phyloP scores from a whole-genome alignment of 2,113 vertebrate species.

The Poecilia latipinna region DNA sequence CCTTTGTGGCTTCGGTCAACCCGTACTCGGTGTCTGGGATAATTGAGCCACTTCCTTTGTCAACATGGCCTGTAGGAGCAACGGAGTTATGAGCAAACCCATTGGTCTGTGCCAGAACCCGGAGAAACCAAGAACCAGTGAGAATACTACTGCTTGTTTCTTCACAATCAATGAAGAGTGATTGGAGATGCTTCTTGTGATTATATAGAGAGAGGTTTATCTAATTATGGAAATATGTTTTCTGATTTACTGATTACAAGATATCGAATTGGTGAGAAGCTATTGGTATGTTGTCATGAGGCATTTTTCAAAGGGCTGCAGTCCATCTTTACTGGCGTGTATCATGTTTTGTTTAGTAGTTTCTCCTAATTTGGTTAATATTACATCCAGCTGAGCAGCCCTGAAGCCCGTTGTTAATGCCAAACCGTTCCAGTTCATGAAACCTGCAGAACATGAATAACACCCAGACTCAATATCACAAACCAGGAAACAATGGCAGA shows the following conservation, averaged over 20 bases:
- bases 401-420: constrained; percentile 50
- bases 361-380: constrained; percentile 1
- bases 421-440: neutral
- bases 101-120: neutral
- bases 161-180: neutral
- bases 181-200: neutral
- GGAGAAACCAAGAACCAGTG: neutral
- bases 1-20: constrained; percentile 77
- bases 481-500: constrained; percentile 7
- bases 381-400: neutral
- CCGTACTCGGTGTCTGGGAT: constrained; percentile 64
- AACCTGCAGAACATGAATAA: constrained; percentile 8
- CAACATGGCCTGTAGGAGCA: constrained; percentile 64
- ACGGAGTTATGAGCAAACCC: neutral
- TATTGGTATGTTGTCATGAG: neutral
- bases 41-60: constrained; percentile 51
- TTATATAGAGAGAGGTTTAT: neutral
- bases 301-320: constrained; percentile 50
- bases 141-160: neutral
- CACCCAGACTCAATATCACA: neutral
- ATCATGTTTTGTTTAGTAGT: neutral
- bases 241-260: neutral
- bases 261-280: neutral
- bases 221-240: no score
- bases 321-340: constrained; percentile 27